These are phyloP conservation scores for Marmota monax DNA, from an alignment of 2,113 vertebrate species.

Conservation along the genomic window DNA sequence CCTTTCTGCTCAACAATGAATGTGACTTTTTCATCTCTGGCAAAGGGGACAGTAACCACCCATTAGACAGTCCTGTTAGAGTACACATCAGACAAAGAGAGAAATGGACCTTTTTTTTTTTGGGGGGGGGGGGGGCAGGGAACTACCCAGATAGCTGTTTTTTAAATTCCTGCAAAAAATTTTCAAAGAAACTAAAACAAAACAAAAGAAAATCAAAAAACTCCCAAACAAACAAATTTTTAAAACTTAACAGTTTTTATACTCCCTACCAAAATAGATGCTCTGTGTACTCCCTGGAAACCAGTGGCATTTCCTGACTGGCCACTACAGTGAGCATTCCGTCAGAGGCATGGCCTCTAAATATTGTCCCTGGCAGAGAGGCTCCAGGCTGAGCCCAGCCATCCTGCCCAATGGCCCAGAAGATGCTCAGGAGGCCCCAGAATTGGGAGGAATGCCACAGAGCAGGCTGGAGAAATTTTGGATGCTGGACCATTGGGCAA, in stretches of 20 bases:
- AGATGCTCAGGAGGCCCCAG: not conserved
- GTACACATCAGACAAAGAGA: rapidly evolving
- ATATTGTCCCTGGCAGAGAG: not conserved
- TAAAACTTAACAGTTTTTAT: not conserved
- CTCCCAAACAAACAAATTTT: not conserved
- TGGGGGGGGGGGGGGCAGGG: not conserved
- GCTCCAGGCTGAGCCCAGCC: not conserved
- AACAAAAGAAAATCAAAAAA: not conserved
- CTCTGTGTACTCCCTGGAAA: not conserved
- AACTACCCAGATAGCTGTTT: not conserved
- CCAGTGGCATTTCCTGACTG: slow-evolving; percentile 68
- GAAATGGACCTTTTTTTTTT: not conserved
- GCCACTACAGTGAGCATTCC: not conserved
- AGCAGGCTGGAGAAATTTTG: not conserved
- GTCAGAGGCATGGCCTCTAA: not conserved
- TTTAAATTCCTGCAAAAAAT: slow-evolving; percentile 14
- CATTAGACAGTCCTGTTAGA: not conserved
- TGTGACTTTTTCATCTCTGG: not conserved
- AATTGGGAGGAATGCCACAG: not conserved
- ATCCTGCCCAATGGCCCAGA: not conserved
- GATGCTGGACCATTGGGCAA: not conserved
- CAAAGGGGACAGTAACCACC: not conserved
- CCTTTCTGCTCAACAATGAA: not conserved
- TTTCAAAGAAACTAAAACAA: not conserved
- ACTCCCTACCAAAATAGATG: not conserved